phyloP scores from a whole-genome alignment of 2,113 vertebrate species.

The Chloropsis cyanopogon region DNA sequence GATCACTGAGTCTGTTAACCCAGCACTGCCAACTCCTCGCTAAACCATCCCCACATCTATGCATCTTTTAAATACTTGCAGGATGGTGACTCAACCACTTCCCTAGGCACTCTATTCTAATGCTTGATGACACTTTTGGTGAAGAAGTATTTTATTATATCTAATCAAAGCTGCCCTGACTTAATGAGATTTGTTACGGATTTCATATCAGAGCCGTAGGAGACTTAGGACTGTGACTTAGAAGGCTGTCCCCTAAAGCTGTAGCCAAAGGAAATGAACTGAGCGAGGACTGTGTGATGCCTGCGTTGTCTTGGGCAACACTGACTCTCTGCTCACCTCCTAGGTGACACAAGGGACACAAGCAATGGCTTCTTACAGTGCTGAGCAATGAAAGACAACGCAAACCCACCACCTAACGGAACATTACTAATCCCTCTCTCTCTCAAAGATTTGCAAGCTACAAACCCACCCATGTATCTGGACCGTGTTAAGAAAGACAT shows the following conservation, averaged over 20 bases:
- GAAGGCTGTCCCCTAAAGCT: background rate
- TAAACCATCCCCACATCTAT: background rate
- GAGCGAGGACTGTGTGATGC: accelerated
- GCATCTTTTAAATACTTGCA: background rate
- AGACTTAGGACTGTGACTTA: background rate
- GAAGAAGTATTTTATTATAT: background rate
- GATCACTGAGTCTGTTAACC: background rate
- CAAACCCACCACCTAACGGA: background rate
- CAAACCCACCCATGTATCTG: background rate
- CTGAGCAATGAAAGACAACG: background rate
- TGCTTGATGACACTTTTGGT: background rate
- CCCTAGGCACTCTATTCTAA: background rate
- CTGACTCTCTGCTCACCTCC: background rate
- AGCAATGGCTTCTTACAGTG: background rate
- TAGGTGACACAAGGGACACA: background rate
- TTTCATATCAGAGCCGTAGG: background rate
- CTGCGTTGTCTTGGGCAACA: background rate
- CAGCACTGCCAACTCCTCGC: background rate
- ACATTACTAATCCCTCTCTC: background rate
- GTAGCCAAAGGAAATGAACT: background rate
- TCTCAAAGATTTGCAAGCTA: background rate
- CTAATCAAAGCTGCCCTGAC: background rate
- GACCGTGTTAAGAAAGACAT: no score
- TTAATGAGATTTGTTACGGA: background rate
- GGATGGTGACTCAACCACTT: background rate